phyloP scores from a whole-genome alignment of 2,113 vertebrate genomes.

The Sceloporus undulatus region DNA sequence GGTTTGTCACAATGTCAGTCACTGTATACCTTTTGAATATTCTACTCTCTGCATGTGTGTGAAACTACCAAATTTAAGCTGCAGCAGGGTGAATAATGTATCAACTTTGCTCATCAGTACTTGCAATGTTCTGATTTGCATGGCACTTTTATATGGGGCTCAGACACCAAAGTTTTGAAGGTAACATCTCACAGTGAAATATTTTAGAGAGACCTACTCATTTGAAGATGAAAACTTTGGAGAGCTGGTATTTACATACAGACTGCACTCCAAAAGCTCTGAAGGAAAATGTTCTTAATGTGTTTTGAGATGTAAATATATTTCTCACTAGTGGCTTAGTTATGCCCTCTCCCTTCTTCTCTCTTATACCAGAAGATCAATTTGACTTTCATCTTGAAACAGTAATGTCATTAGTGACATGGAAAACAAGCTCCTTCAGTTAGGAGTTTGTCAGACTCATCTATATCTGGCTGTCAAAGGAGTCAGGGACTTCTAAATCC shows the following conservation, averaged over 20 bases:
- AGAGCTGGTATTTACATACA: constrained; percentile 65
- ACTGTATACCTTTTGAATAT: background rate
- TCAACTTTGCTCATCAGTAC: background rate
- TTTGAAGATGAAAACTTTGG: constrained; percentile 58
- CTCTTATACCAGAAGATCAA: constrained; percentile 68
- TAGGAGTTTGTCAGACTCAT: constrained; percentile 76
- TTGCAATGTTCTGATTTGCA: constrained; percentile 6
- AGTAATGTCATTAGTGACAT: constrained; percentile 74
- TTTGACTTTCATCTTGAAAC: constrained; percentile 72
- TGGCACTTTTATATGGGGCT: background rate
- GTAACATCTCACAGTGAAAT: constrained; percentile 32
- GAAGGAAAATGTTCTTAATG: constrained; percentile 75
- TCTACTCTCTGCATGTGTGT: background rate
- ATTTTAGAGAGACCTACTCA: constrained; percentile 51
- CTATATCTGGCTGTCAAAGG: constrained; percentile 76
- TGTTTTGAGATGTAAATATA: constrained; percentile 71
- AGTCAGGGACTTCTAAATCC: constrained; percentile 75
- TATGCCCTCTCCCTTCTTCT: constrained; percentile 47
- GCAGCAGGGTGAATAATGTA: background rate
- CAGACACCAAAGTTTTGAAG: constrained; percentile 28
- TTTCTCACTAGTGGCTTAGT: constrained; percentile 66
- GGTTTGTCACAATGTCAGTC: background rate
- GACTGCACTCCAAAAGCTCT: constrained; percentile 56
- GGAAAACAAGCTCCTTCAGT: constrained; percentile 73
- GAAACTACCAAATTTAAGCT: background rate